Evolutionary conservation across 1,140 invertebrate species (phyloP).

Genomic region (Zaprionus africanus): DNA sequence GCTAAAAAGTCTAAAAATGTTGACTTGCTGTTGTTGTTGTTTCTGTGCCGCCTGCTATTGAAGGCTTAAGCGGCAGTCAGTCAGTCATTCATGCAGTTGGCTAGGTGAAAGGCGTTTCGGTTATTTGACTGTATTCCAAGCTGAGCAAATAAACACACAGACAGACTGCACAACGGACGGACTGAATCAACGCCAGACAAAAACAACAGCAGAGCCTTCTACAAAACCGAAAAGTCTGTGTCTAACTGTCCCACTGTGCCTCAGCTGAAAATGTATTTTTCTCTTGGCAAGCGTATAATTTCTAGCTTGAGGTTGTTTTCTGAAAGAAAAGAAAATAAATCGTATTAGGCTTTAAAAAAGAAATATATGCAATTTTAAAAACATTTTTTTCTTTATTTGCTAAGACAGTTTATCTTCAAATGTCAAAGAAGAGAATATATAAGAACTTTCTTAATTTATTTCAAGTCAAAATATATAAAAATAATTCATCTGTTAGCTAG

Average conservation of each 20-base stretch:
- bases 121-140: constrained; percentile 10
- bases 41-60: constrained; percentile 66
- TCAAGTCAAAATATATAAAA: background rate
- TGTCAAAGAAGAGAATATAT: too few species aligned
- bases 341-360: too few species aligned
- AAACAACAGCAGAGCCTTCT: constrained; percentile 56
- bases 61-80: constrained; percentile 72
- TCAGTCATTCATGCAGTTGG: constrained; percentile 56
- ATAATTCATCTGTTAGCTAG: background rate
- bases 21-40: constrained; percentile 48
- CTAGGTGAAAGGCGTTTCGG: constrained; percentile 49
- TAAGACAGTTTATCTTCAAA: too few species aligned
- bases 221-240: constrained; percentile 14
- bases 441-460: too few species aligned
- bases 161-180: constrained; percentile 30
- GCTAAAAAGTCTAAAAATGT: constrained; percentile 81
- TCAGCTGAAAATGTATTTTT: constrained; percentile 50
- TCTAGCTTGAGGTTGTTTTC: too few species aligned
- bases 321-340: too few species aligned
- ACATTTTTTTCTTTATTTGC: background rate
- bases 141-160: constrained; percentile 47
- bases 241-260: constrained; percentile 23
- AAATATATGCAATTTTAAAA: background rate
- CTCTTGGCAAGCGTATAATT: constrained; percentile 36
- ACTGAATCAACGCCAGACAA: constrained; percentile 64